Base-by-base conservation (phyloP, 2,888 invertebrate genomes). In the Trissonchulus sp. region DNA sequence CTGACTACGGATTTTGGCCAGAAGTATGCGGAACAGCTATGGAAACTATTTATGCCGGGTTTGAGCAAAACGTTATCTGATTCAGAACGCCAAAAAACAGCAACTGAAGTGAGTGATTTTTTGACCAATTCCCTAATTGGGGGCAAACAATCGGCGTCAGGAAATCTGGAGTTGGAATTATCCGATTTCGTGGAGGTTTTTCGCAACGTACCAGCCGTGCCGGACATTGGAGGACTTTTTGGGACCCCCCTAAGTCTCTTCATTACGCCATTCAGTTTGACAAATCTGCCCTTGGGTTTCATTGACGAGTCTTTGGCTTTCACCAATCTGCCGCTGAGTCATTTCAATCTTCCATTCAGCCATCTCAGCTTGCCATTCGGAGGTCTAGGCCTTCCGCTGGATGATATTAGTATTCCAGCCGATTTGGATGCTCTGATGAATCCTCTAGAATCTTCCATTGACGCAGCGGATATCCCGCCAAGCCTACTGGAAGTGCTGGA, bases 391-490 rank as follows among this genome's bases (percentile, higher is more conserved):
- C 38, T 74, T n/a, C 74, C 76, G 31, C 36, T 37, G 23, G 3
- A 60, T 34, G 76, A 76, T 34, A 74, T 76, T 28, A 38, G 18
- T 1, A 23, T 65, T 31, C 65, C 3, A 35, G 68, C 76, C 30
- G 68, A 75, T 34, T 23, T 76, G 31, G 3, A 68, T 35, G 63
- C 73, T 60, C 15, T 37, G 34, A 23, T 23, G 8, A 8, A 48
- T 8, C 48, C 48, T 8, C 35, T 73, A n/a, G 28, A 65, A 30
- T 36, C 31, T 18, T 1, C 63, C 65, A 74, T 76, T 1, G 76
- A 74, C 31, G 31, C 63, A 62, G 74, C 76, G 60, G 76, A 76
- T 35, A 74, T 76, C 2, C 74, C 76, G 76, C 76, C 76, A 28
- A 69, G 69, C 35, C 37, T 76, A 8, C 74, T 76, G 30, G 69